These are phyloP conservation scores for Drosophila villosipedis DNA, from an alignment of 2,888 invertebrate species.

Conservation along the genomic window DNA sequence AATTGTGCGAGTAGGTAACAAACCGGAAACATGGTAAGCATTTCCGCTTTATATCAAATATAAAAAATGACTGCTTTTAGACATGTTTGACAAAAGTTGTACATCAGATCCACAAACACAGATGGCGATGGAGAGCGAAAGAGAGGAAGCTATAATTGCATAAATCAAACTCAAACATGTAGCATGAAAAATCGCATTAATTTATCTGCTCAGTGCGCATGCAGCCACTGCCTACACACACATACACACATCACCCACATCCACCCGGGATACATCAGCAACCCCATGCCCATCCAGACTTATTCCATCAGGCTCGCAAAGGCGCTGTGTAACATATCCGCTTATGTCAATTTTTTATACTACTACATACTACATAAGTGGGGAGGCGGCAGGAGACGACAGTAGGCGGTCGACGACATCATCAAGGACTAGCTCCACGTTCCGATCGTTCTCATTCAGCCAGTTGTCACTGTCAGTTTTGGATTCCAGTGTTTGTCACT, in stretches of 20 bases:
- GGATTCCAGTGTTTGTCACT: conserved; percentile 73
- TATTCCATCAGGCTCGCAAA: conserved; percentile 48
- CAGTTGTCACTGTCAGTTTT: conserved; percentile 81
- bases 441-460: conserved; percentile 63
- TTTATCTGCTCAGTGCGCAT: conserved; percentile 78
- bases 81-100: conserved; percentile 81
- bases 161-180: conserved; percentile 81
- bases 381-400: conserved; percentile 17
- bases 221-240: conserved; percentile 61
- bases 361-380: conserved; percentile 39
- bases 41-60: conserved; percentile 78
- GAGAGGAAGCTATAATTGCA: conserved; percentile 75
- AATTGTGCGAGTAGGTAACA: conserved; percentile 71
- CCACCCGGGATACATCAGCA: neutral
- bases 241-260: conserved; percentile 11
- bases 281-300: conserved; percentile 18
- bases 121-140: neutral
- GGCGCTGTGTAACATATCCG: conserved; percentile 78
- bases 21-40: conserved; percentile 80
- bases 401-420: conserved; percentile 42
- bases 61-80: conserved; percentile 79
- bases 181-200: conserved; percentile 83
- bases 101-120: conserved; percentile 57
- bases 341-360: conserved; percentile 73
- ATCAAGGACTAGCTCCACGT: conserved; percentile 56